Base-by-base conservation (phyloP, 2,797 vertebrate genomes). In the Periparus ater region DNA sequence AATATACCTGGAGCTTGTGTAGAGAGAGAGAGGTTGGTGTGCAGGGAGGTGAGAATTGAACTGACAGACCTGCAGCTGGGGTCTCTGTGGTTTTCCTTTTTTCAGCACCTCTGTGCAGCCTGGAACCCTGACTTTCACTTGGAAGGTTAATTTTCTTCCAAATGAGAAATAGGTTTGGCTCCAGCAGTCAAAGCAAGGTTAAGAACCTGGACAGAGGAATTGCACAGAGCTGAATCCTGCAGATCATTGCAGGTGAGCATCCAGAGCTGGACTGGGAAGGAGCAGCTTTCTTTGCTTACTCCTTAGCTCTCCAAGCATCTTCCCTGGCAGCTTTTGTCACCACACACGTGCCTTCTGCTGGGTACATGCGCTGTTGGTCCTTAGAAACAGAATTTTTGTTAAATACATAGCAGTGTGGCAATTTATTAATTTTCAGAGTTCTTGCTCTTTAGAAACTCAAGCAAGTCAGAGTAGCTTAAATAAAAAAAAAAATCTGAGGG, bases 291-390 rank as follows among this genome's bases (percentile, higher is more conserved):
- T 27, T 44, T 4, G 0, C n/a, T 29, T 10, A 2, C 27, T 40
- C 34, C 60, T 38, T 60, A 53, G 42, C 20, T 32, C 20, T 16
- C 36, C 2, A 3, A 61, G 11, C 26, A n/a, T 17, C 78, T 77
- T 5, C 4, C 26, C 75, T 32, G 63, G 6, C 65, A 44, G 38
- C 7, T 66, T 61, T 44, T 2, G 10, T n/a, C 19, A 34, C 9
- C 42, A 34, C 34, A 27, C 11, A 2, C 5, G 0, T 9, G 6
- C 16, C 63, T 79, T 58, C 25, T 45, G 21, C 27, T 45, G 15
- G 0, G 4, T 17, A 9, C 6, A 23, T 1, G 3, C 40, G 18
- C 20, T 77, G 12, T 6, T 23, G 36, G n/a, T 55, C 30, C 17
- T 55, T n/a, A 23, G 32, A 30, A 44, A 27, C 2, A 2, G 40